phyloP scores from a whole-genome alignment of 2,888 invertebrate species.

The Rosalia funebris region DNA sequence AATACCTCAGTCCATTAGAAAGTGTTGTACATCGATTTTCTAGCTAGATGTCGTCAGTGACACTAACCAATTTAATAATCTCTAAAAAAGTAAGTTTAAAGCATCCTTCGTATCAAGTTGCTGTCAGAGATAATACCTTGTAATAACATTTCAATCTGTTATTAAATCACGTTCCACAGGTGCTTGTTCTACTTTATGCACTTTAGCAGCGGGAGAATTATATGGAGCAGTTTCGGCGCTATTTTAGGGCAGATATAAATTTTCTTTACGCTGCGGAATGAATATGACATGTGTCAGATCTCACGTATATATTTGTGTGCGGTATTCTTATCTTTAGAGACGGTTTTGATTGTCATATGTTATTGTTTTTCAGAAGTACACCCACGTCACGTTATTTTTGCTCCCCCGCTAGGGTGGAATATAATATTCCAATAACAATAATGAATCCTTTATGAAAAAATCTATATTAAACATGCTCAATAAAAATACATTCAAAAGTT shows the following conservation, averaged over 20 bases:
- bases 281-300: slow-evolving; percentile 20
- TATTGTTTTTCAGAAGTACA: slow-evolving; percentile 16
- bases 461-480: too few species aligned
- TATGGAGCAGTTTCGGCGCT: slow-evolving; percentile 26
- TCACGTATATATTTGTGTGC: neutral
- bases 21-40: slow-evolving; percentile 32
- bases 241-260: slow-evolving; percentile 22
- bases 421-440: too few species aligned
- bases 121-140: slow-evolving; percentile 48
- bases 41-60: slow-evolving; percentile 33
- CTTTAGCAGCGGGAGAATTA: slow-evolving; percentile 36
- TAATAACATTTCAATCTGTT: slow-evolving; percentile 51
- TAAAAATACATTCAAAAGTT: too few species aligned
- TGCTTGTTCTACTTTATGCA: slow-evolving; percentile 33
- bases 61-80: slow-evolving; percentile 49
- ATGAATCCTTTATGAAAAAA: too few species aligned
- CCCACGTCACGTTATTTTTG: slow-evolving; percentile 3
- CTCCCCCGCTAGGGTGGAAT: neutral
- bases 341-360: slow-evolving; percentile 13
- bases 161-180: slow-evolving; percentile 52
- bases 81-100: slow-evolving; percentile 41
- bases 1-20: slow-evolving; percentile 21
- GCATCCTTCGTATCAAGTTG: slow-evolving; percentile 43
- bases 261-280: neutral
- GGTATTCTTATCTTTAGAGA: slow-evolving; percentile 1